These are phyloP conservation scores for Yponomeuta sedellus DNA, from an alignment of 2,888 invertebrate genomes.

Conservation along the genomic window DNA sequence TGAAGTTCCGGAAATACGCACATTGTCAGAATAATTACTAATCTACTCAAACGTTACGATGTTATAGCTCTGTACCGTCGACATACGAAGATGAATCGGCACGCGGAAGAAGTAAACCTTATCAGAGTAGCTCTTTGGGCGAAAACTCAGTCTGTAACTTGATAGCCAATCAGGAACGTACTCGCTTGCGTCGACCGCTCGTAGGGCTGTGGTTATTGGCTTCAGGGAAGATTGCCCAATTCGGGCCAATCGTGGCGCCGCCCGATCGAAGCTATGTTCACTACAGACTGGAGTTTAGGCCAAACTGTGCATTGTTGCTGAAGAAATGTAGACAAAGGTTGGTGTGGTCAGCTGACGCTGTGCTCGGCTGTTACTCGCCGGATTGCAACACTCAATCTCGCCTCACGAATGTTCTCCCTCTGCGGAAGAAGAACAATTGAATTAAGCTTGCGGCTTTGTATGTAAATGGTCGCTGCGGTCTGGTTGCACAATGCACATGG, in stretches of 20 bases:
- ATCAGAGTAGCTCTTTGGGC: neutral
- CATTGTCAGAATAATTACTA: constrained; percentile 38
- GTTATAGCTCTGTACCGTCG: neutral
- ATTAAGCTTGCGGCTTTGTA: neutral
- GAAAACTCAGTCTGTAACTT: constrained; percentile 5
- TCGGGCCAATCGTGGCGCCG: neutral
- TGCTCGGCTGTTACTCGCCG: constrained; percentile 51
- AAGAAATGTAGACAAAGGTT: neutral
- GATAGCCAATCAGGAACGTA: neutral
- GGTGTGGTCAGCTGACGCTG: constrained; percentile 21
- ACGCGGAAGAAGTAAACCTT: neutral
- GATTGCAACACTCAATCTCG: constrained; percentile 82
- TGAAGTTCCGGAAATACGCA: constrained; percentile 55
- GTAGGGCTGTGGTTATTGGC: neutral
- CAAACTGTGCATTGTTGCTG: neutral
- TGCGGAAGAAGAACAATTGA: constrained; percentile 53
- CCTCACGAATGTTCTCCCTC: constrained; percentile 91
- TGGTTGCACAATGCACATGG: no score
- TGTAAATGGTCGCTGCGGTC: neutral
- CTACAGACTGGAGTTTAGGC: neutral
- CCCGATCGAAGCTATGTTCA: neutral
- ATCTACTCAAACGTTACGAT: neutral
- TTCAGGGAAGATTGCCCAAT: neutral
- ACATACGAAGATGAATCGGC: constrained; percentile 2
- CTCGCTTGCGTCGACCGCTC: neutral